A percentile compares a stretch with the other conserved stretches of the same genome.
phyloP scores from a whole-genome alignment of 2,888 invertebrate genomes.

The Lepetodrilus schrolli region DNA sequence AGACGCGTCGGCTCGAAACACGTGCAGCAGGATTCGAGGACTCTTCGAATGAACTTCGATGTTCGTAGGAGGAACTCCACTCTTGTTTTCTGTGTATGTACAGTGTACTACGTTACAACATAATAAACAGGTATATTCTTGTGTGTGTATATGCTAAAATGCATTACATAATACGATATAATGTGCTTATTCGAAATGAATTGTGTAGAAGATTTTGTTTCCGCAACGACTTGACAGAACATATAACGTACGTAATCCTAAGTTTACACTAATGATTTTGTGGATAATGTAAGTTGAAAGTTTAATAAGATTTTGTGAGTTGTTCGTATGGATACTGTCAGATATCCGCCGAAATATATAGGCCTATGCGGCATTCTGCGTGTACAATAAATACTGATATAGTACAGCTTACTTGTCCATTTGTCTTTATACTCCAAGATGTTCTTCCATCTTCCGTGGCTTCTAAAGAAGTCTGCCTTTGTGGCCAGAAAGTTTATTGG shows the following conservation, averaged over 20 bases:
- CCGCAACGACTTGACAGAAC: too few species aligned
- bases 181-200: too few species aligned
- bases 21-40: conserved; percentile 57
- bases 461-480: conserved; percentile 65
- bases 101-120: not conserved
- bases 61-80: conserved; percentile 45
- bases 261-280: too few species aligned
- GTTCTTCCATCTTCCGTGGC: conserved; percentile 63
- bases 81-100: conserved; percentile 46
- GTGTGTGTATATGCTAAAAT: too few species aligned
- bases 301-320: too few species aligned
- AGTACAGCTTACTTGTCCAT: conserved; percentile 66
- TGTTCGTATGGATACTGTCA: too few species aligned
- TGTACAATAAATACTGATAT: not conserved
- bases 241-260: too few species aligned
- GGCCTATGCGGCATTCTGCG: not conserved
- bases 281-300: too few species aligned
- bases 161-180: too few species aligned
- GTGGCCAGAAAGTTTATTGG: conserved; percentile 66
- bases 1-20: conserved; percentile 56
- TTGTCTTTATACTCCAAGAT: conserved; percentile 56
- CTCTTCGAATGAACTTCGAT: conserved; percentile 55
- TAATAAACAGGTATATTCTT: too few species aligned
- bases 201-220: too few species aligned
- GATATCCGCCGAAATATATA: too few species aligned